A percentile compares a stretch with the other conserved stretches of the same genome.
Conservation (phyloP, 2,797 vertebrate genomes). For the Halcyon smyrnensis region DNA sequence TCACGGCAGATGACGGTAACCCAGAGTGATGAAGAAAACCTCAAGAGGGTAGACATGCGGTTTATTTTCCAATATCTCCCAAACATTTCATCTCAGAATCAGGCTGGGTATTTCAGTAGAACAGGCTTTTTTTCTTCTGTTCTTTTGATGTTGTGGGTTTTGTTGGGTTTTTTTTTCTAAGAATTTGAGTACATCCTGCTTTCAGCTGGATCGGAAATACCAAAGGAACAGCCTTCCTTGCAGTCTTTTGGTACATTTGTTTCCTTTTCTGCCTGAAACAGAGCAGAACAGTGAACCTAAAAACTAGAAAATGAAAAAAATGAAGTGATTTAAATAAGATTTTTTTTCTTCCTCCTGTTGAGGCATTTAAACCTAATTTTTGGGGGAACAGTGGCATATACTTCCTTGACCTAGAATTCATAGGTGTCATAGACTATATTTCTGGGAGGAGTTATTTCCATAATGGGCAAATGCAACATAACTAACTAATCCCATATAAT, state of each 20-base stretch:
- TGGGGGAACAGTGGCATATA: neutral
- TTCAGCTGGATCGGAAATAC: slow-evolving; percentile 61
- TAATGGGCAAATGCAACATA: neutral
- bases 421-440: neutral
- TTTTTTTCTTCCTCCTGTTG: neutral
- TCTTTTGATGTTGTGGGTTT: neutral
- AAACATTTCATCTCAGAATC: neutral
- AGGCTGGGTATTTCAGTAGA: neutral
- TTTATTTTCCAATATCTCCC: neutral
- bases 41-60: neutral
- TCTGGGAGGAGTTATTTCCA: neutral
- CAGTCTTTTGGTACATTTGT: slow-evolving; percentile 37
- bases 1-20: neutral
- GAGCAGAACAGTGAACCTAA: neutral
- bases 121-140: neutral
- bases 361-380: neutral
- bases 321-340: neutral
- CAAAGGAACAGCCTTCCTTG: slow-evolving; percentile 4
- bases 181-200: slow-evolving; percentile 35
- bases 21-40: neutral
- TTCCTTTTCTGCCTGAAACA: slow-evolving; percentile 25
- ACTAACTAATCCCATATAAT: neutral
- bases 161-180: neutral
- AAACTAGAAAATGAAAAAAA: slow-evolving; percentile 1
- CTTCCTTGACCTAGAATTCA: neutral